A percentile compares a stretch with the other conserved stretches of the same genome.
phyloP scores from a whole-genome alignment of 1,140 invertebrate species.

The Tetramorium simillimum region DNA sequence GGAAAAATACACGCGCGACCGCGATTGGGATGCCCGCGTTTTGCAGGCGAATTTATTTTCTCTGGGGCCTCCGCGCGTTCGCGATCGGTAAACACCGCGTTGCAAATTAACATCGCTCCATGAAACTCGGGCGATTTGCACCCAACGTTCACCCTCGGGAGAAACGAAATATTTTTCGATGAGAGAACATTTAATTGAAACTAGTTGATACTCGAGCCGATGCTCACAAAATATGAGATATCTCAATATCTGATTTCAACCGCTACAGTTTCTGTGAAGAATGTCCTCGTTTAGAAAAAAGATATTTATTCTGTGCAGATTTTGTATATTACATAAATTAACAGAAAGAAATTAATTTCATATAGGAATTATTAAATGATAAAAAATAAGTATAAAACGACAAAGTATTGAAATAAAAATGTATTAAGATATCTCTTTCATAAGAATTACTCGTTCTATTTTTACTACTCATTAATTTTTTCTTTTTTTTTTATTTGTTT shows the following conservation, averaged over 20 bases:
- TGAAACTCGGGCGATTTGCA: constrained; percentile 13
- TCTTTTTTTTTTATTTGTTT: neutral
- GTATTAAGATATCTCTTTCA: neutral
- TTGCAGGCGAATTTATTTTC: constrained; percentile 41
- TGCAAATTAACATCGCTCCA: constrained; percentile 52
- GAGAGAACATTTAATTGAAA: constrained; percentile 49
- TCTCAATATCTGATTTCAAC: too few relatives aligned
- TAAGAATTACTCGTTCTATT: neutral
- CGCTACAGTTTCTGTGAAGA: neutral
- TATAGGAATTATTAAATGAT: too few relatives aligned
- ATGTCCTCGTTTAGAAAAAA: neutral
- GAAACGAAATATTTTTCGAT: constrained; percentile 50
- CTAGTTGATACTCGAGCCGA: neutral
- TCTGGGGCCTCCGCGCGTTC: neutral
- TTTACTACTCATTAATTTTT: neutral
- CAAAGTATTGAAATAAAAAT: neutral
- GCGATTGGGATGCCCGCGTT: constrained; percentile 31
- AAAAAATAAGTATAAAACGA: too few relatives aligned
- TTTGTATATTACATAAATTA: neutral
- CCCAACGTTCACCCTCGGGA: neutral
- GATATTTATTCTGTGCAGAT: neutral
- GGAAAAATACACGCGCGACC: constrained; percentile 39
- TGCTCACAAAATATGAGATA: constrained; percentile 17
- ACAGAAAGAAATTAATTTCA: neutral
- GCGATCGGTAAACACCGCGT: constrained; percentile 48